A percentile compares a stretch with the other conserved stretches of the same genome.
phyloP scores from a whole-genome alignment of 2,113 vertebrate genomes.

The Semnornis frantzii region DNA sequence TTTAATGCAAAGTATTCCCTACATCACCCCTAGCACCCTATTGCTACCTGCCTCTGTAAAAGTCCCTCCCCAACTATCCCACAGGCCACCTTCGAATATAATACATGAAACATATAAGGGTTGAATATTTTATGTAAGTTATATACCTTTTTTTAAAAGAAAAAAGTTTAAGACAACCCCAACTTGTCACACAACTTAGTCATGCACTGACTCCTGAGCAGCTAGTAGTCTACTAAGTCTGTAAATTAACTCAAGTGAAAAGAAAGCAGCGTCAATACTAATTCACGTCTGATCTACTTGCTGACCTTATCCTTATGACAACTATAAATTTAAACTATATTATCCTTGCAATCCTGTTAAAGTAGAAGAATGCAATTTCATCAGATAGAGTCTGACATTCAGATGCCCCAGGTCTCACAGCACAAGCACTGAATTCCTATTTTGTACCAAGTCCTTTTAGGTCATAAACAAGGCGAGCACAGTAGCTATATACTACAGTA shows the following conservation, averaged over 20 bases:
- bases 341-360: constrained; percentile 43
- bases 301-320: constrained; percentile 50
- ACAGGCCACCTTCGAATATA: no score
- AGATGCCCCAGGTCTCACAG: background rate
- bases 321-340: constrained; percentile 63
- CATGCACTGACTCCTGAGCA: background rate
- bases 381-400: constrained; percentile 28
- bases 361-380: constrained; percentile 44
- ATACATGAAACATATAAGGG: background rate
- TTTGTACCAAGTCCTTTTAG: background rate
- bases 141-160: background rate
- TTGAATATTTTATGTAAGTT: background rate
- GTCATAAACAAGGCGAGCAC: background rate
- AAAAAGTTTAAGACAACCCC: background rate
- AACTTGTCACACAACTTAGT: background rate
- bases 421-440: background rate
- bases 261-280: constrained; percentile 45
- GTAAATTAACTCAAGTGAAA: constrained; percentile 55
- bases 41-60: no score
- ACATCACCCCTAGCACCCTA: no score
- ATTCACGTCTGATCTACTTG: constrained; percentile 32
- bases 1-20: no score
- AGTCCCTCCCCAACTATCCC: no score
- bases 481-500: background rate
- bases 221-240: background rate